Base-by-base conservation (phyloP, 2,888 invertebrate species). In the Metallyticus violacea region DNA sequence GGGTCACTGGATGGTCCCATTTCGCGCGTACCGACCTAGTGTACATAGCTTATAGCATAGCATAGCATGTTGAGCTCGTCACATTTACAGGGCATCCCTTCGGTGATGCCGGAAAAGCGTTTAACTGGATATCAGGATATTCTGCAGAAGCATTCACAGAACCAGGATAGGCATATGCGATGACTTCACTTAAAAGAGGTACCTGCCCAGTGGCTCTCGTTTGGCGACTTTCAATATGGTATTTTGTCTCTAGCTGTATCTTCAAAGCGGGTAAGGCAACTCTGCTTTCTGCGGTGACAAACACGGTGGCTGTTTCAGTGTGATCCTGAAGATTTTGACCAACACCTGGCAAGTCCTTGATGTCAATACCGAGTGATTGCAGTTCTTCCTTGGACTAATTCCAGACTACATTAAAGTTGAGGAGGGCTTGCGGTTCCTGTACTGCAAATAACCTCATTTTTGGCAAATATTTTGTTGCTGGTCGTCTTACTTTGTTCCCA, bases 321-420 rank as follows among this genome's bases (percentile, higher is more conserved):
- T 85, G 85, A 26, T 85, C 85, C 91, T 97, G 97, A 0, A 97
- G 93, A 91, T 97, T 97, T 90, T 94, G 28, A 0, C 93, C 94
- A 0, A 93, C 93, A 3, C 40, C 40, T 26, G 91, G 90, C 22
- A 92, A 90, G 88, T 93, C 91, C 76, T 90, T 77, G 6, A 91
- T 90, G 0, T 91, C 87, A 2, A 85, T 85, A 15, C 85, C 85
- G 9, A 26, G 26, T 25, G n/a, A 1, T 27, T 27, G 27, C 9
- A 85, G 29, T 3, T 15, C 15, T 15, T 76, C 77, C 26, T 7
- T 28, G 78, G 30, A 15, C 87, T 86, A 40, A 87, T 86, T 3
- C 87, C 87, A 22, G 94, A 94, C 29, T 93, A 89, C 92, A 93
- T 92, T 1, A 94, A 86, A 94, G 90, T 88, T 93, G 92, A 1